Percentiles rank a stretch among this genome's conserved stretches.
Conservation (phyloP, 2,797 vertebrate genomes). For the Perodicticus potto region DNA sequence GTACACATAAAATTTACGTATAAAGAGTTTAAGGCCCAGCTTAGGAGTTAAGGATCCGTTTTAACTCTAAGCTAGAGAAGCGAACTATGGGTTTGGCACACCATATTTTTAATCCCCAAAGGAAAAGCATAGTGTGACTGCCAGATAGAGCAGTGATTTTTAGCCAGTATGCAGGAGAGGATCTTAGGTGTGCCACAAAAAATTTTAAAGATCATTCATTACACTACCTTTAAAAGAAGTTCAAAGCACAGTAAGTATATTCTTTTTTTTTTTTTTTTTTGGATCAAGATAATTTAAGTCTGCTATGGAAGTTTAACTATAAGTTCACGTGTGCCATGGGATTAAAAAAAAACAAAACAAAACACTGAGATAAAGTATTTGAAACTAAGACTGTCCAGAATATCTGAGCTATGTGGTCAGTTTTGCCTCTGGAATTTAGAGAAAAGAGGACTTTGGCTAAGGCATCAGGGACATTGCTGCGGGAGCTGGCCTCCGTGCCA, state of each 20-base stretch:
- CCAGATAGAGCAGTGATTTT: not conserved
- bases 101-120: not conserved
- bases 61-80: not conserved
- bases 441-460: not conserved
- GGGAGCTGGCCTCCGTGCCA: not conserved
- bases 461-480: not conserved
- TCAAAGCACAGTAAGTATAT: too few species aligned
- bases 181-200: too few species aligned
- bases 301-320: too few species aligned
- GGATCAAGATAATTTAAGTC: too few species aligned
- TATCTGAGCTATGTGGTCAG: not conserved
- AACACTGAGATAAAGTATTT: not conserved
- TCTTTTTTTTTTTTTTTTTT: too few species aligned
- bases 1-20: not conserved
- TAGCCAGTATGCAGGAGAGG: too few species aligned
- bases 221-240: too few species aligned
- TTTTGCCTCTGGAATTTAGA: constrained; percentile 31
- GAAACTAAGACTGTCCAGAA: not conserved
- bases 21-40: not conserved
- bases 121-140: not conserved
- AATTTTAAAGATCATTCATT: too few species aligned
- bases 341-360: too few species aligned
- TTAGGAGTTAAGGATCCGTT: not conserved
- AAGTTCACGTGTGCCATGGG: too few species aligned
- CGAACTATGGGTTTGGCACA: not conserved